Evolutionary conservation across 2,113 vertebrate species (phyloP), one percentile per base, ranked within the genome.

Genomic region (Ceratotherium simum): DNA sequence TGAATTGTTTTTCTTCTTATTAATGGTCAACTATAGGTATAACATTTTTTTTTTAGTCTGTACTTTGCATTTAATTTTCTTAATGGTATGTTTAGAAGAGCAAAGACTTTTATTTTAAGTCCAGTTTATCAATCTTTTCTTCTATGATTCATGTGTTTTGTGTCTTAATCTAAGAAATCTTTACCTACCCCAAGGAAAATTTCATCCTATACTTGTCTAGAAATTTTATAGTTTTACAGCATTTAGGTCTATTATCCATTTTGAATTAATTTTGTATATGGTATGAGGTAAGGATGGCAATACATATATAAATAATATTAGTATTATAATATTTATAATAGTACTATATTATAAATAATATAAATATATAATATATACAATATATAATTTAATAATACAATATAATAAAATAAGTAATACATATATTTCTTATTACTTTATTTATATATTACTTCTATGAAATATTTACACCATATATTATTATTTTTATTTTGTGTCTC

Each of bases 191-290:
- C 16, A 79, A 48, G 23, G 33, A 94, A 90, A 4, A 39, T 80
- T 88, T 67, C 83, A 64, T 88, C n/a, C 18, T 80, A 27, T 25
- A 56, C 48, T 75, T 97, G 27, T 92, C 27, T 54, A 65, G 8
- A 82, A 76, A 91, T 70, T 60, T 73, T 62, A 54, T 89, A 93
- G 13, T 83, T 87, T 86, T 7, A 21, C 16, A 48, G n/a, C 16
- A 33, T 81, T 94, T 88, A 84, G 5, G 1, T 58, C 11, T 90
- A 39, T 31, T 51, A 73, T n/a, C 36, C 29, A n/a, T 58, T 92
- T 94, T 87, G 39, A 90, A 36, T 82, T 90, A 64, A 79, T 91
- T 92, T 79, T 94, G 48, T 84, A 8, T 90, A 4, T 90, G 16
- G 7, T 70, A 7, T 76, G 67, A 87, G 21, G n/a, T 39, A 87